phyloP scores from a whole-genome alignment of 2,888 invertebrate genomes.

The Nomada hirtipes region DNA sequence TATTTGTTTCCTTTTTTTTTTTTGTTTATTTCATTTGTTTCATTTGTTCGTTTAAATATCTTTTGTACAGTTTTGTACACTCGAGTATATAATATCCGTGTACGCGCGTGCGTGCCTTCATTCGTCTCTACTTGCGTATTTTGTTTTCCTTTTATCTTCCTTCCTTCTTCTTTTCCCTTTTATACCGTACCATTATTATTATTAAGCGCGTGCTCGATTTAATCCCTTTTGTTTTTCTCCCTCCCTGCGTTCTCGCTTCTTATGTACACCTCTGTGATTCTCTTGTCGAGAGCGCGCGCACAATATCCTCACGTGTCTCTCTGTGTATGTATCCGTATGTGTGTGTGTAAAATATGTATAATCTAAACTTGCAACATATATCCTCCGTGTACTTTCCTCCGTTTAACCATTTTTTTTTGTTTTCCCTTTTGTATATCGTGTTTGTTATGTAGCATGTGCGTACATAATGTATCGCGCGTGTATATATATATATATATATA shows the following conservation, averaged over 20 bases:
- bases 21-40: conserved; percentile 56
- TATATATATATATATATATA: neutral
- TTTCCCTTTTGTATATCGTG: too few species aligned
- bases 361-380: conserved; percentile 16
- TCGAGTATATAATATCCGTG: conserved; percentile 70
- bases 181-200: conserved; percentile 12
- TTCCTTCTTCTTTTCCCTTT: neutral
- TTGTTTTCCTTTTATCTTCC: conserved; percentile 4
- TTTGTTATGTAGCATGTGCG: too few species aligned
- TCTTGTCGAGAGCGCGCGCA: conserved; percentile 55
- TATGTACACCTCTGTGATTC: conserved; percentile 58
- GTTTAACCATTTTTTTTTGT: conserved; percentile 5
- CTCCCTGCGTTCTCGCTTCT: conserved; percentile 22
- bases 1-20: conserved; percentile 76
- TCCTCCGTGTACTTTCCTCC: conserved; percentile 25
- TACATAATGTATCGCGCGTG: neutral
- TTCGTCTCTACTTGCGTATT: conserved; percentile 59
- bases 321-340: conserved; percentile 48
- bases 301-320: conserved; percentile 20
- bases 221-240: conserved; percentile 10
- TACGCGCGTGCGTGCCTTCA: conserved; percentile 71
- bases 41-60: conserved; percentile 69
- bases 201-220: conserved; percentile 45
- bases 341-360: conserved; percentile 33
- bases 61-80: conserved; percentile 81